A percentile compares a stretch with the other conserved stretches of the same genome.
Conservation (phyloP, 2,113 vertebrate genomes). For the Lophius piscatorius region DNA sequence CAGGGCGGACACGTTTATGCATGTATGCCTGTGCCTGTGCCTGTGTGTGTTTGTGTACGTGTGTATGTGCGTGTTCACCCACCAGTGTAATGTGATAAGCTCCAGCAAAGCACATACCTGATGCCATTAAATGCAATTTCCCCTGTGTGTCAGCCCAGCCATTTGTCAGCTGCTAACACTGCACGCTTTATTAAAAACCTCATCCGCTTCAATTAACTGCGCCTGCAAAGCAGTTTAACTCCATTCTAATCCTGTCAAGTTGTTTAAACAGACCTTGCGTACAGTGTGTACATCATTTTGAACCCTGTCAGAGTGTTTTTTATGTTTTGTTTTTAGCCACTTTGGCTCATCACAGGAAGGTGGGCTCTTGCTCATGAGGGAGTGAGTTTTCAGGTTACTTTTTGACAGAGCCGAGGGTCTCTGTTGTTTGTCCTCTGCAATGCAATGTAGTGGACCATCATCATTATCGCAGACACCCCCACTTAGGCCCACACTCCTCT, state of each 20-base stretch:
- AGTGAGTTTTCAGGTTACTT: slow-evolving; percentile 14
- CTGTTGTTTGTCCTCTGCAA: not conserved
- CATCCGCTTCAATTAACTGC: slow-evolving; percentile 84
- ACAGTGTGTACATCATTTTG: slow-evolving; percentile 71
- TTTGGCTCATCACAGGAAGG: slow-evolving; percentile 27
- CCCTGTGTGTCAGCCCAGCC: slow-evolving; percentile 78
- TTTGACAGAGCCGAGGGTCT: not conserved
- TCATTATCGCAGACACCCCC: not conserved
- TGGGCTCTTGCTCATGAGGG: slow-evolving; percentile 13
- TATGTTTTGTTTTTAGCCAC: not conserved
- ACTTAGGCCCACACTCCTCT: no score
- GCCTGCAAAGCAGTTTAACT: slow-evolving; percentile 81
- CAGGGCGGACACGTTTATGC: slow-evolving; percentile 14
- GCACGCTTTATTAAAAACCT: slow-evolving; percentile 84
- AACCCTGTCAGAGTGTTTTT: slow-evolving; percentile 46
- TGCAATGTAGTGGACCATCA: not conserved
- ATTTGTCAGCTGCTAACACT: slow-evolving; percentile 85
- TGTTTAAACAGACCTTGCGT: slow-evolving; percentile 75
- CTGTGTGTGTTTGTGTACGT: no score
- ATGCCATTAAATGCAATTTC: slow-evolving; percentile 82
- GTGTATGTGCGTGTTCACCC: slow-evolving; percentile 57
- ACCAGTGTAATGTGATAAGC: slow-evolving; percentile 78
- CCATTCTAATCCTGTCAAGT: slow-evolving; percentile 81
- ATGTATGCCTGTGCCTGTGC: slow-evolving; percentile 9
- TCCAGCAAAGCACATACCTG: slow-evolving; percentile 82